Base-by-base conservation (phyloP, 2,888 invertebrate species). In the Tanypteryx hageni region DNA sequence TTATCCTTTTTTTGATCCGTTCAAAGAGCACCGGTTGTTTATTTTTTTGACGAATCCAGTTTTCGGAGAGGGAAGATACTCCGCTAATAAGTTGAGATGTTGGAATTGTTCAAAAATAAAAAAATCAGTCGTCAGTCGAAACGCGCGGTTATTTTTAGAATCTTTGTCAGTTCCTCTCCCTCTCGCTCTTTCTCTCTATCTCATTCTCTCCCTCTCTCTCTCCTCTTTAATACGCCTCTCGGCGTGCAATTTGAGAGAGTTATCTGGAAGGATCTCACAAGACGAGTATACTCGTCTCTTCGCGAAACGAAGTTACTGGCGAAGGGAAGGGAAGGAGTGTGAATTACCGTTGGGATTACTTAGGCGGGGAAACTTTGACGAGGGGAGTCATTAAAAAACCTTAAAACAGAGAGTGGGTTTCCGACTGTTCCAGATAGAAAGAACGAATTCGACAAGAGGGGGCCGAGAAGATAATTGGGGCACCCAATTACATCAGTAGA, bases 291-390 rank as follows among this genome's bases (percentile, higher is more conserved):
- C 76, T 76, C 76, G 22, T 44, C 44, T 76, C 22, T 10, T n/a
- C 11, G 76, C 10, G 76, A 76, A 76, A 76, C 76, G 76, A 76
- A 76, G 76, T 76, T 76, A 76, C 27, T 3, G 3, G 76, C 76
- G 76, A 76, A 27, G 76, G 76, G 27, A 22, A 44, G 11, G 22
- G 22, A 7, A 4, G 68, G 68, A 68, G 68, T 76, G 76, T 76
- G 76, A 76, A 76, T 76, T 27, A 76, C 76, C 76, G 76, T 27
- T 27, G 76, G 76, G 22, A 76, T 76, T 76, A 76, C 76, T 8
- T 22, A 22, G 22, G 13, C 27, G 76, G 76, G 76, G 22, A 76
- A 76, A 76, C 76, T 76, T 76, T 27, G 8, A 27, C 11, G 76
- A 9, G 68, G 22, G 14, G 76, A 76, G 22, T 76, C 76, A 76